These are phyloP conservation scores for Cerceris ruficornis DNA, from an alignment of 2,888 invertebrate species.

Conservation along the genomic window DNA sequence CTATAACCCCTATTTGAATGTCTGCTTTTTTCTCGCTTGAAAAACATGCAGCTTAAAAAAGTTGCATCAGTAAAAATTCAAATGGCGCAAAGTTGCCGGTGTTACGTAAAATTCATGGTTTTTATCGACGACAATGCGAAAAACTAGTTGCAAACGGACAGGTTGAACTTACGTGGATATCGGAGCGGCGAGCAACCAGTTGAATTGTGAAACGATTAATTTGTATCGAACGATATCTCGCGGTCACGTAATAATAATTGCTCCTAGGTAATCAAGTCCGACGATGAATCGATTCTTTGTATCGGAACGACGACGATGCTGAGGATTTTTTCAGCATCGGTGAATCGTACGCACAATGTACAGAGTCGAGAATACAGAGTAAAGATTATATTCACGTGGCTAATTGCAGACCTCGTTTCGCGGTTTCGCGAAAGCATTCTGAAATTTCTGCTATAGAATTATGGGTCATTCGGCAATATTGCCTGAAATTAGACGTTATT, in stretches of 20 bases:
- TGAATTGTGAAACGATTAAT: constrained; percentile 33
- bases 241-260: constrained; percentile 59
- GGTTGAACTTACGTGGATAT: no score
- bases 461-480: no score
- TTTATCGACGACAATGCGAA: background rate
- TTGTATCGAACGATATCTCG: constrained; percentile 44
- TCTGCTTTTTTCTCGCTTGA: no score
- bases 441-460: background rate
- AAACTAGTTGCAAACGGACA: no score
- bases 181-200: no score
- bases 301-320: constrained; percentile 31
- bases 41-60: no score
- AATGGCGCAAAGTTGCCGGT: background rate
- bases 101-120: background rate
- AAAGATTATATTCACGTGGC: constrained; percentile 46
- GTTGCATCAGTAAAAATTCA: no score
- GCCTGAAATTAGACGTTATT: no score
- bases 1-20: no score
- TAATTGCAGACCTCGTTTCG: constrained; percentile 41
- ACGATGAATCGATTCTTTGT: constrained; percentile 71
- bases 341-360: constrained; percentile 51
- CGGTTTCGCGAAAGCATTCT: constrained; percentile 14
- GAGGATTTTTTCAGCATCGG: constrained; percentile 36
- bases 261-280: constrained; percentile 59
- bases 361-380: constrained; percentile 58